A percentile compares a stretch with the other conserved stretches of the same genome.
Conservation (phyloP, 1,140 invertebrate genomes). For the Bombus sylvicola region DNA sequence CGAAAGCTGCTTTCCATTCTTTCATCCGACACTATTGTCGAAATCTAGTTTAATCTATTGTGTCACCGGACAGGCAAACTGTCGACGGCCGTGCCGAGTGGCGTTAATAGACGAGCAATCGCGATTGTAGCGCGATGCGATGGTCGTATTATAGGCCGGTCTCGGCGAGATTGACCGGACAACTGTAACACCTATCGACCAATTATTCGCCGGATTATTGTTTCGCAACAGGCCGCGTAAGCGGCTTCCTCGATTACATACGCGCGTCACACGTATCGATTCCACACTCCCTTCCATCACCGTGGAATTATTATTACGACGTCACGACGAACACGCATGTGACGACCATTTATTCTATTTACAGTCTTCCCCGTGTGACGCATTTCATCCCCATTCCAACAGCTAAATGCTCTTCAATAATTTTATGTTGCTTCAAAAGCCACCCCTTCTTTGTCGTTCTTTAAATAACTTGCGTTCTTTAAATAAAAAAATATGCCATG, state of each 20-base stretch:
- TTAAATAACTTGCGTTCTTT: not conserved
- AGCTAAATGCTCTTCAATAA: not conserved
- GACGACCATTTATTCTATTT: conserved; percentile 15
- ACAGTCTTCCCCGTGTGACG: not conserved
- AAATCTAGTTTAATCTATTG: conserved; percentile 48
- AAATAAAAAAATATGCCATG: not conserved
- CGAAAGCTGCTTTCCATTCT: conserved; percentile 31
- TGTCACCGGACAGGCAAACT: conserved; percentile 10
- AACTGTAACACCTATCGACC: conserved; percentile 59
- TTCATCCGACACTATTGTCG: conserved; percentile 10
- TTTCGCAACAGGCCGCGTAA: conserved; percentile 60
- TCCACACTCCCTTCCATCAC: not conserved
- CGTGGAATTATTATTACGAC: conserved; percentile 33
- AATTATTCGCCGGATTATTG: conserved; percentile 67
- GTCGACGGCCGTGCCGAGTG: not conserved
- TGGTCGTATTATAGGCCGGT: conserved; percentile 17
- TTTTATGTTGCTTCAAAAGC: not conserved
- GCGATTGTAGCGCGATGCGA: conserved; percentile 40
- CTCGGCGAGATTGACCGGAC: conserved; percentile 37
- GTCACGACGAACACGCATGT: conserved; percentile 10
- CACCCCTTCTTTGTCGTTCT: not conserved
- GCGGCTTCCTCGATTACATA: conserved; percentile 53
- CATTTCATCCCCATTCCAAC: conserved; percentile 1
- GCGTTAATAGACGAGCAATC: conserved; percentile 41
- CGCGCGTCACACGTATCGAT: conserved; percentile 27